A percentile compares a stretch with the other conserved stretches of the same genome.
These are phyloP conservation scores for Garra rufa DNA, from an alignment of 2,113 vertebrate species.

Conservation along the genomic window DNA sequence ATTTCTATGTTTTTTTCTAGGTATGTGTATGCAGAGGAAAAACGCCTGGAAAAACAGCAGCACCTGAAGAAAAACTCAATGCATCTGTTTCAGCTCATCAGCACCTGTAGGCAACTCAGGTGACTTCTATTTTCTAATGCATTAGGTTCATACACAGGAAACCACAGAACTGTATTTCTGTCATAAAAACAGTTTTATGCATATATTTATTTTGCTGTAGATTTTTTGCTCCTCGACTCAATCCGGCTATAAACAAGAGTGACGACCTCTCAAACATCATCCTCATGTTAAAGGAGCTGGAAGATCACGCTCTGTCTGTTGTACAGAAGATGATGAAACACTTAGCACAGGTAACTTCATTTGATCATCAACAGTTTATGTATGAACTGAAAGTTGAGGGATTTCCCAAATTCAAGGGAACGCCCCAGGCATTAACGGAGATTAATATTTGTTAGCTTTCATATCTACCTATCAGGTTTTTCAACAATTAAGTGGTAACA, in stretches of 20 bases:
- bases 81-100: slow-evolving; percentile 59
- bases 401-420: neutral
- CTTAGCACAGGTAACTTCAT: slow-evolving; percentile 53
- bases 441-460: neutral
- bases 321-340: slow-evolving; percentile 6
- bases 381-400: neutral
- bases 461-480: neutral
- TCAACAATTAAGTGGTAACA: neutral
- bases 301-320: slow-evolving; percentile 45
- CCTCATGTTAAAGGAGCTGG: slow-evolving; percentile 39
- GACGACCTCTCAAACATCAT: neutral
- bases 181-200: neutral
- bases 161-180: no score
- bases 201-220: slow-evolving; percentile 53
- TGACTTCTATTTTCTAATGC: slow-evolving; percentile 42
- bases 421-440: neutral
- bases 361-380: slow-evolving; percentile 1
- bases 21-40: slow-evolving; percentile 48
- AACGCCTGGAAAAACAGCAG: neutral
- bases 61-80: slow-evolving; percentile 6
- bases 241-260: neutral
- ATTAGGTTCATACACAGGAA: no score
- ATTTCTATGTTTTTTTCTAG: slow-evolving; percentile 51
- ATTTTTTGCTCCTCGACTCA: slow-evolving; percentile 34
- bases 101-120: slow-evolving; percentile 63